Percentiles rank a stretch among this genome's conserved stretches.
Evolutionary conservation across 2,888 invertebrate genomes (phyloP).

Genomic region (Oxyscelio sp.): DNA sequence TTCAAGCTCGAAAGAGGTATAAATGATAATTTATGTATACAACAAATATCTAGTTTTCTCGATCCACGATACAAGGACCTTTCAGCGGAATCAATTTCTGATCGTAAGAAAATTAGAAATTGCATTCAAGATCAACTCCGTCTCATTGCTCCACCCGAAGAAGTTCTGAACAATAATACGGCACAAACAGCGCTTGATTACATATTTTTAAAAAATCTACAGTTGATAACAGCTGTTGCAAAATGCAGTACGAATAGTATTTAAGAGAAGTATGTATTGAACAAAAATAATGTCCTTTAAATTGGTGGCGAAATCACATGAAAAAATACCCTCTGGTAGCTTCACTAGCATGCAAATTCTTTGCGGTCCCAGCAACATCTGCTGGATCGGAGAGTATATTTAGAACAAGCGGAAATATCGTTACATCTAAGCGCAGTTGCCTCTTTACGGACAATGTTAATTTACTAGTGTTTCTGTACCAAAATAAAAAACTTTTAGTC

Average conservation of each 20-base stretch:
- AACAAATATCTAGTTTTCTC: constrained; percentile 15
- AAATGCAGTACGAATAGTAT: constrained; percentile 21
- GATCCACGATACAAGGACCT: constrained; percentile 33
- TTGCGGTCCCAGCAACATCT: constrained; percentile 6
- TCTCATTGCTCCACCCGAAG: not conserved
- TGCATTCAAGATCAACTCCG: constrained; percentile 12
- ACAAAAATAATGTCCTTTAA: constrained; percentile 11
- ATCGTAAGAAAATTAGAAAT: not conserved
- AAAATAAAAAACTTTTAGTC: constrained; percentile 6
- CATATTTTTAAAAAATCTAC: constrained; percentile 21
- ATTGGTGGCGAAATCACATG: constrained; percentile 17
- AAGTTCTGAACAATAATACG: not conserved
- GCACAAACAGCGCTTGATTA: constrained; percentile 29
- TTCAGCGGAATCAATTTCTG: not conserved
- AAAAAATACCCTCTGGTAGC: not conserved
- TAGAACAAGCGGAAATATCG: constrained; percentile 23
- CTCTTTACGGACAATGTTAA: constrained; percentile 12
- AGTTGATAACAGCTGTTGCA: not conserved
- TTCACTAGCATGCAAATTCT: not conserved
- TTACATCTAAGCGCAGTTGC: constrained; percentile 21
- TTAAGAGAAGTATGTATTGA: constrained; percentile 14
- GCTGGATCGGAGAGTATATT: constrained; percentile 9
- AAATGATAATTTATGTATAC: not conserved
- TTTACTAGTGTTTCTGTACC: constrained; percentile 21
- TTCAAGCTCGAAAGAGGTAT: not conserved